These are phyloP conservation scores for Pterobdella sp. DNA, from an alignment of 2,888 invertebrate genomes.

Conservation along the genomic window DNA sequence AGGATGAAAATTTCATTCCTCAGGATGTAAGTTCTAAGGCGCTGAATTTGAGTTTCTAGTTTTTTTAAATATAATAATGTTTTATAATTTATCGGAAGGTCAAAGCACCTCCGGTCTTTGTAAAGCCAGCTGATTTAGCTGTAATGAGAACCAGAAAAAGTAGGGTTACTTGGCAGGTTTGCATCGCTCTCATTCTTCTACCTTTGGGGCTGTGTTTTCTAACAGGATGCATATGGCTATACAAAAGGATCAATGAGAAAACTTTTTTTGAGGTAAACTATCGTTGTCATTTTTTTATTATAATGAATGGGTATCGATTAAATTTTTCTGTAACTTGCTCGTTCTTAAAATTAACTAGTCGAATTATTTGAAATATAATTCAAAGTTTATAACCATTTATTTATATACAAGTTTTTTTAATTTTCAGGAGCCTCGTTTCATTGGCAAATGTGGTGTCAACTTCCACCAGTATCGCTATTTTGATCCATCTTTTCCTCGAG, in stretches of 20 bases:
- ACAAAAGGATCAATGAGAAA: constrained; percentile 18
- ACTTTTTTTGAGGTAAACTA: not conserved
- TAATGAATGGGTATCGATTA: too few species aligned
- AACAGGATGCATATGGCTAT: constrained; percentile 23
- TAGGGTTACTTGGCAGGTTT: constrained; percentile 10
- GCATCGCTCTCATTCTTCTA: constrained; percentile 20
- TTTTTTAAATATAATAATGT: not conserved
- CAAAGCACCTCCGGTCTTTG: not conserved
- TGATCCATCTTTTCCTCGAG: constrained; percentile 7
- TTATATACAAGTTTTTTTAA: not conserved
- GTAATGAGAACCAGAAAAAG: not conserved
- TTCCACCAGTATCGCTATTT: constrained; percentile 14
- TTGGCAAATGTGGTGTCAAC: constrained; percentile 21
- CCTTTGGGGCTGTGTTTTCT: constrained; percentile 21
- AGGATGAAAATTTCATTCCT: constrained; percentile 7
- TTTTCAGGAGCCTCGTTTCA: constrained; percentile 17
- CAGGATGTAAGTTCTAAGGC: constrained; percentile 11
- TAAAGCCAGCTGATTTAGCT: constrained; percentile 6
- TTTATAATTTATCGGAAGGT: not conserved
- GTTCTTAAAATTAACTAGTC: too few species aligned
- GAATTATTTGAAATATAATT: too few species aligned
- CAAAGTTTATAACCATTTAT: too few species aligned
- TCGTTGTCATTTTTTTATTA: too few species aligned
- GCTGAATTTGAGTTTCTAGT: not conserved
- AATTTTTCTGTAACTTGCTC: too few species aligned